These are phyloP conservation scores for Xestia ashworthii DNA, from an alignment of 2,888 invertebrate species.

Conservation along the genomic window DNA sequence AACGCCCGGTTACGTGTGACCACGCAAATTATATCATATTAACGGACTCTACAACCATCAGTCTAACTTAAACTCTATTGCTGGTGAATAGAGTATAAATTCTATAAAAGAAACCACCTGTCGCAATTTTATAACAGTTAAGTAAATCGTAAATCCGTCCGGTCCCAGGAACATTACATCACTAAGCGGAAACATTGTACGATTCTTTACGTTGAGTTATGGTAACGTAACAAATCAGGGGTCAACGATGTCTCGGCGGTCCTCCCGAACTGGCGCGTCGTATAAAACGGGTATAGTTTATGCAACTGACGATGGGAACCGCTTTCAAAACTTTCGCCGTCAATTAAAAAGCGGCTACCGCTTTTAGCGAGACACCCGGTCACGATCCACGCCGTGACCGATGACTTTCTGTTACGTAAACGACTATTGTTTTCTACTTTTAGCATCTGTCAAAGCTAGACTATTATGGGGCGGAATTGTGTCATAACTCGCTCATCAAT, in stretches of 20 bases:
- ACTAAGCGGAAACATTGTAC: slow-evolving; percentile 72
- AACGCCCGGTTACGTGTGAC: slow-evolving; percentile 74
- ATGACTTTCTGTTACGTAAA: slow-evolving; percentile 72
- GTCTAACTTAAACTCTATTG: slow-evolving; percentile 61
- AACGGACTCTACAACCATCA: slow-evolving; percentile 66
- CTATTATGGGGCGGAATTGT: slow-evolving; percentile 55
- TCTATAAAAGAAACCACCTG: slow-evolving; percentile 52
- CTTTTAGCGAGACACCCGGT: slow-evolving; percentile 64
- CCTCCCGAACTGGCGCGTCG: slow-evolving; percentile 42
- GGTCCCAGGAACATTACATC: slow-evolving; percentile 76
- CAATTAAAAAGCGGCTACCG: slow-evolving; percentile 80
- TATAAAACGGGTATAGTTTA: slow-evolving; percentile 67
- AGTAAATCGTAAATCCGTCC: slow-evolving; percentile 80
- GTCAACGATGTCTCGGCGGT: slow-evolving; percentile 56
- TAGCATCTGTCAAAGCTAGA: slow-evolving; percentile 65
- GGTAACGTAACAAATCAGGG: slow-evolving; percentile 55
- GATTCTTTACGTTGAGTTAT: slow-evolving; percentile 65
- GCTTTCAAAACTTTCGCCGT: slow-evolving; percentile 85
- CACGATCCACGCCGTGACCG: slow-evolving; percentile 72
- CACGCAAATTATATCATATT: slow-evolving; percentile 83
- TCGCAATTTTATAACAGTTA: slow-evolving; percentile 77
- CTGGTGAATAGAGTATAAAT: slow-evolving; percentile 46
- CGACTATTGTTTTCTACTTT: slow-evolving; percentile 71
- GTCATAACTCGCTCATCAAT: slow-evolving; percentile 65
- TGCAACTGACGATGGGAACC: slow-evolving; percentile 69